Evolutionary conservation across 2,797 vertebrate genomes (phyloP).

Genomic region (Oreortyx pictus): DNA sequence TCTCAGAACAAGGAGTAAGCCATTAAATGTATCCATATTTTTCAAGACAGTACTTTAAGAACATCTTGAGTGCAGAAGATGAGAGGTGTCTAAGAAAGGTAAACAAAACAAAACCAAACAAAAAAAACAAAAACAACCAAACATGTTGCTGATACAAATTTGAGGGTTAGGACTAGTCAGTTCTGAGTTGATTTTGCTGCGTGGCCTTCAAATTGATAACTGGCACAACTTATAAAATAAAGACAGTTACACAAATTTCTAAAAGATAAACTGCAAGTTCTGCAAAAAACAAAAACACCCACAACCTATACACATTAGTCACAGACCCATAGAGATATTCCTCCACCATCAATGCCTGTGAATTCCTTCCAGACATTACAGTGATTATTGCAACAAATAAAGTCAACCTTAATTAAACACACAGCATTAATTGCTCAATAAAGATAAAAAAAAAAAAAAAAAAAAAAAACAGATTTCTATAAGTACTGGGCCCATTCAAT

Average conservation of each 20-base stretch:
- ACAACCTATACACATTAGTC: background rate
- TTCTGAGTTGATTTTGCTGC: background rate
- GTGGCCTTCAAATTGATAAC: background rate
- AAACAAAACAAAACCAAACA: background rate
- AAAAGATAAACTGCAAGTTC: background rate
- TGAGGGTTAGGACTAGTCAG: background rate
- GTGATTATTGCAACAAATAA: background rate
- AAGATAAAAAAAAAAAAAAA: constrained; percentile 8
- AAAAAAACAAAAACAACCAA: background rate
- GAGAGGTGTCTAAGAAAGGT: background rate
- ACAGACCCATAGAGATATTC: background rate
- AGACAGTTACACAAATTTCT: background rate
- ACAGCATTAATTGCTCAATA: background rate
- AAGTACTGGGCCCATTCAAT: background rate
- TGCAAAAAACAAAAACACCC: background rate
- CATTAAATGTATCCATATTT: background rate
- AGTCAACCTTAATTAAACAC: background rate
- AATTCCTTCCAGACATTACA: background rate
- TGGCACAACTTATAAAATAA: background rate
- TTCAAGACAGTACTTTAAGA: background rate
- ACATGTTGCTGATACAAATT: background rate
- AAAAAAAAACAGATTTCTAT: background rate
- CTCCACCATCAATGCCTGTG: background rate
- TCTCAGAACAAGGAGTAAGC: background rate
- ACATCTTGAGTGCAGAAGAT: background rate